phyloP scores from a whole-genome alignment of 2,113 vertebrate species.

The Saccopteryx bilineata region DNA sequence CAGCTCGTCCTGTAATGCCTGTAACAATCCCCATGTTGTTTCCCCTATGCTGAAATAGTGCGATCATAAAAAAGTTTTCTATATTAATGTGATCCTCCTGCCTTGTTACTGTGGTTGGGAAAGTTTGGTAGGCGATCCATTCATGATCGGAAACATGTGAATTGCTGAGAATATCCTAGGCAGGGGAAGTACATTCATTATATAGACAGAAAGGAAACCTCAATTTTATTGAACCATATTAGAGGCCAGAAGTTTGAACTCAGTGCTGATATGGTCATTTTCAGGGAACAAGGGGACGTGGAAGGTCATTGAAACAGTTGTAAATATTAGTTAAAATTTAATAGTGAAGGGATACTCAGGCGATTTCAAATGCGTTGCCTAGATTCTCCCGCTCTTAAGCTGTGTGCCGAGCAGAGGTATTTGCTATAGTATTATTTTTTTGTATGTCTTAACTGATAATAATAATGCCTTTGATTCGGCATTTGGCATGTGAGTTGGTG shows the following conservation, averaged over 20 bases:
- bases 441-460: neutral
- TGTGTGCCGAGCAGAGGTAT: neutral
- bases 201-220: constrained; percentile 36
- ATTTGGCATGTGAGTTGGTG: neutral
- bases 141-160: neutral
- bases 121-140: neutral
- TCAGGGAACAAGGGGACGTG: constrained; percentile 15
- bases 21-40: neutral
- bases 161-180: neutral
- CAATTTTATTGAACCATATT: constrained; percentile 56
- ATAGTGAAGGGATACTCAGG: neutral
- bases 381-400: neutral
- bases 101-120: neutral
- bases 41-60: neutral
- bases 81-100: neutral
- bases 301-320: neutral
- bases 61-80: neutral
- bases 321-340: constrained; percentile 73
- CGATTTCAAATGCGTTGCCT: neutral
- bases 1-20: neutral
- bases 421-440: constrained; percentile 12
- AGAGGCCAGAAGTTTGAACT: constrained; percentile 67
- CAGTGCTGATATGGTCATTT: constrained; percentile 46
- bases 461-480: neutral
- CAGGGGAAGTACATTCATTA: neutral